Base-by-base conservation (phyloP, 2,797 vertebrate species). In the Cirrhinus mrigala region DNA sequence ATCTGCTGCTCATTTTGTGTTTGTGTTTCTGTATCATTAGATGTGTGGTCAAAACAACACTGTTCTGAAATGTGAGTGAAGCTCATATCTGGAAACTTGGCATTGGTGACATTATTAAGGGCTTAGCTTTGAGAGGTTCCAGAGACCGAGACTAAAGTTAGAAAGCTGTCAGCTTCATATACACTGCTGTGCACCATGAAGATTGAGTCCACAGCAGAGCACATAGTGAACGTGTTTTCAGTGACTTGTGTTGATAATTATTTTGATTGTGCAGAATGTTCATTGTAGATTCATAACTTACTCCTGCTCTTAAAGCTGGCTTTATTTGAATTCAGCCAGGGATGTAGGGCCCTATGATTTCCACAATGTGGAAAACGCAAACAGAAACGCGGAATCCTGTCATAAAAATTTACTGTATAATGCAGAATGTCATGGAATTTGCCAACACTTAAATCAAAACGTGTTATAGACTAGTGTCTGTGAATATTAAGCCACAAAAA, bases 1-100 rank as follows among this genome's bases (percentile, higher is more conserved):
- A 52, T 52, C 18, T 75, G 16, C 27, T 52, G 48, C 16, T 75
- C 9, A 29, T 52, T 75, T 29, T 74, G 29, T 29, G 46, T 50
- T 70, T 44, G n/a, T 52, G 71, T 52, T 52, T 54, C 22, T 44
- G 40, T 44, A 9, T 44, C 40, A 24, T 46, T 44, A 24, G 1
- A 27, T 56, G 52, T n/a, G 33, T 81, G 50, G 50, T 7, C 79
- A 11, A 71, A 77, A 15, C 37, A 44, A 20, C 66, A 79, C 58
- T 22, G 44, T 71, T 71, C 6, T 48, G n/a, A 24, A 22, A 60
- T 77, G 77, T 52, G 73, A 54, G 24, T 33, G 48, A 33, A 44
- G 14, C 8, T 40, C 12, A 54, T 24, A 33, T 69, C 33, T 40
- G 33, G 33, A 33, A 64, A 29, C 14, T 64, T 7, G 46, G 71